These are phyloP conservation scores for Phania funesta DNA, from an alignment of 2,888 invertebrate genomes.

Conservation along the genomic window DNA sequence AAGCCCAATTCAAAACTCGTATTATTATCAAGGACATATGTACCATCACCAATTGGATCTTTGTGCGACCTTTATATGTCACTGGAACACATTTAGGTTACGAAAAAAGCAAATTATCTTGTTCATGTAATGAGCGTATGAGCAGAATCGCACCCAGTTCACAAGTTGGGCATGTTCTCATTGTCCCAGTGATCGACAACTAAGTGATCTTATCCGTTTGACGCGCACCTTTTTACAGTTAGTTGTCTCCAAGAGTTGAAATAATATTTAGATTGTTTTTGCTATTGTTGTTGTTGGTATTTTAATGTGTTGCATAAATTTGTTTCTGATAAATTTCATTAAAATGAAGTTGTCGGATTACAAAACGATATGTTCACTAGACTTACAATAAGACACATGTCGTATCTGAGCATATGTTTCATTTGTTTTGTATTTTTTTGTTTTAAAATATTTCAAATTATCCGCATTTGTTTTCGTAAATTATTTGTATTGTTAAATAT, in stretches of 20 bases:
- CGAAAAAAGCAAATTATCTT: too few species aligned
- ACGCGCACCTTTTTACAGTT: neutral
- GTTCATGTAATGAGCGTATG: too few species aligned
- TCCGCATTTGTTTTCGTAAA: conserved; percentile 12
- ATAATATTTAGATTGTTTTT: conserved; percentile 17
- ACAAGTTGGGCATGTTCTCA: too few species aligned
- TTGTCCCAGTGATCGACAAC: too few species aligned
- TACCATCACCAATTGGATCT: too few species aligned
- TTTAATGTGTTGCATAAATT: conserved; percentile 27
- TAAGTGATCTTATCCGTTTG: neutral
- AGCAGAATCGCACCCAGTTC: too few species aligned
- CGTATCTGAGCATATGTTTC: neutral
- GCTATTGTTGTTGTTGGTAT: neutral
- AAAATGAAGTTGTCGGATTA: conserved; percentile 63
- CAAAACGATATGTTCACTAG: conserved; percentile 32
- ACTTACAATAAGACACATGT: conserved; percentile 21
- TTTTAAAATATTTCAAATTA: conserved; percentile 35
- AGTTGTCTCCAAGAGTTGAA: conserved; percentile 36
- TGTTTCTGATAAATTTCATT: conserved; percentile 61
- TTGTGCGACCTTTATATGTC: too few species aligned
- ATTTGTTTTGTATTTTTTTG: conserved; percentile 12
- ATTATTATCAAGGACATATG: too few species aligned
- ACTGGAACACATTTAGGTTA: too few species aligned
- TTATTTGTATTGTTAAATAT: conserved; percentile 16
- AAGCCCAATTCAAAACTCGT: too few species aligned